These are phyloP conservation scores for Eurytemora carolleeae DNA, from an alignment of 1,140 invertebrate species.

Conservation along the genomic window DNA sequence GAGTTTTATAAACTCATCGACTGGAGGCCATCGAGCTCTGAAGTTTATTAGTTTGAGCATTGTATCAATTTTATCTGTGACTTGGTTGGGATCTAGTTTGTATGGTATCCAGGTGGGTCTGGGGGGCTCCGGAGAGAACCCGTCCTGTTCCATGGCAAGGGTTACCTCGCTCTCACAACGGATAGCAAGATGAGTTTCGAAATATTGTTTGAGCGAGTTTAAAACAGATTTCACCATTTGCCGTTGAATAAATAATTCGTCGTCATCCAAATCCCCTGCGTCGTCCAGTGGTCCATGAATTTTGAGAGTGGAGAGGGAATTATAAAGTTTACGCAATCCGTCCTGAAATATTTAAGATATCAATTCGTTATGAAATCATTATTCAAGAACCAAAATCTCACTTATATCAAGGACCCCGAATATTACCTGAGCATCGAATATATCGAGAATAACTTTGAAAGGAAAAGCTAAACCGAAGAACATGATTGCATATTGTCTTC, in stretches of 20 bases:
- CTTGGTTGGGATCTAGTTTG: neutral
- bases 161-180: slow-evolving; percentile 46
- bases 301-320: slow-evolving; percentile 42
- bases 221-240: slow-evolving; percentile 83
- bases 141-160: neutral
- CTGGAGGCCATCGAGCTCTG: slow-evolving; percentile 57
- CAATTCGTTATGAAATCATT: neutral
- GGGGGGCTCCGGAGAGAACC: neutral
- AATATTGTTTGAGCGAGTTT: slow-evolving; percentile 67
- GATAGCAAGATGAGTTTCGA: slow-evolving; percentile 68
- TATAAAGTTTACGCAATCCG: slow-evolving; percentile 73
- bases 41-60: slow-evolving; percentile 54
- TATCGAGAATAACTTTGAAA: slow-evolving; percentile 68
- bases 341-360: slow-evolving; percentile 30
- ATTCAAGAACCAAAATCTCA: too few species aligned
- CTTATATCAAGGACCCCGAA: too few species aligned
- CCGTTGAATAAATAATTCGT: slow-evolving; percentile 73
- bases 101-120: neutral
- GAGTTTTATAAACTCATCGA: slow-evolving; percentile 59
- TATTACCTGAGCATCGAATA: slow-evolving; percentile 55
- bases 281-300: slow-evolving; percentile 17
- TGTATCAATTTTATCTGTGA: slow-evolving; percentile 54
- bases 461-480: slow-evolving; percentile 85
- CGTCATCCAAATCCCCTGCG: slow-evolving; percentile 43
- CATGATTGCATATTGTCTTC: slow-evolving; percentile 86